Percentiles rank a stretch among this genome's conserved stretches.
These are phyloP conservation scores for Propithecus coquereli DNA, from an alignment of 2,113 vertebrate genomes.

Conservation along the genomic window DNA sequence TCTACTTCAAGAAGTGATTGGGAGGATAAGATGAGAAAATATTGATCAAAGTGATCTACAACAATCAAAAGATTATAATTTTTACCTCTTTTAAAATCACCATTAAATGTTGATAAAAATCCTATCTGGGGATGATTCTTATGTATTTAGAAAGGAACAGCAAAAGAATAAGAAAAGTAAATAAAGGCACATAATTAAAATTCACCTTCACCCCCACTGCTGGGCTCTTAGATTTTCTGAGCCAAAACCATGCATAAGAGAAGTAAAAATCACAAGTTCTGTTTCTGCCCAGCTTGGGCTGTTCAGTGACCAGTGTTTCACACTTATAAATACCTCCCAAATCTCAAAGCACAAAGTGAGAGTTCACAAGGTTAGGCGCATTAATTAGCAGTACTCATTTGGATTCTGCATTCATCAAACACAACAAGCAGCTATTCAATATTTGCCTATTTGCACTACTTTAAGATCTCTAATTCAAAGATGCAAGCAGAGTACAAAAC, in stretches of 20 bases:
- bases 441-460: slow-evolving; percentile 53
- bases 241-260: not conserved
- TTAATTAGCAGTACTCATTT: slow-evolving; percentile 60
- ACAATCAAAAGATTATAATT: not conserved
- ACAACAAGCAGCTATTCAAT: slow-evolving; percentile 63
- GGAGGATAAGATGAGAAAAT: not conserved
- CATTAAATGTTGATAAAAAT: not conserved
- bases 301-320: not conserved
- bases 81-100: slow-evolving; percentile 23
- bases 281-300: not conserved
- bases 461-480: slow-evolving; percentile 52
- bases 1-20: not conserved
- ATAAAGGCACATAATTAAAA: slow-evolving; percentile 47
- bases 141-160: slow-evolving; percentile 28
- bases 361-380: slow-evolving; percentile 49
- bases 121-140: not conserved
- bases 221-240: not conserved
- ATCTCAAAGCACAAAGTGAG: slow-evolving; percentile 45
- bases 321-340: slow-evolving; percentile 48
- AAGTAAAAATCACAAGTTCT: slow-evolving; percentile 24
- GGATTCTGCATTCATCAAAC: slow-evolving; percentile 62
- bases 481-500: slow-evolving; percentile 41
- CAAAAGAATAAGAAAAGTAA: not conserved
- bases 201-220: not conserved
- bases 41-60: not conserved